Base-by-base conservation (phyloP, 2,888 invertebrate species). In the Leucoptera coffeella region DNA sequence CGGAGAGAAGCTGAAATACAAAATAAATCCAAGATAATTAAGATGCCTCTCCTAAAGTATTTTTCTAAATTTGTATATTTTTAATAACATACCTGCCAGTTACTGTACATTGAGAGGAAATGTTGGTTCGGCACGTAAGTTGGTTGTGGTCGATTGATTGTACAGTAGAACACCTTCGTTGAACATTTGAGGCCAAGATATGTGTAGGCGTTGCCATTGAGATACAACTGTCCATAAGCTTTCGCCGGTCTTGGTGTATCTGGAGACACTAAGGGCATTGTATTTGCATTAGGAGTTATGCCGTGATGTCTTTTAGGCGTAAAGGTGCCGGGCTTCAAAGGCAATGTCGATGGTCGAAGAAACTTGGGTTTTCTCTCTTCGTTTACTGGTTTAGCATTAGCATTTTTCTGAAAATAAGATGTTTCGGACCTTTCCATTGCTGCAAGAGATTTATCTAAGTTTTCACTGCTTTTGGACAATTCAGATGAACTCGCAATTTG, bases 51-150 rank as follows among this genome's bases (percentile, higher is more conserved):
- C n/a, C n/a, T n/a, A n/a, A n/a, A n/a, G n/a, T n/a, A n/a, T n/a
- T n/a, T n/a, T n/a, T n/a, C n/a, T n/a, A n/a, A n/a, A n/a, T n/a
- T n/a, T n/a, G n/a, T n/a, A n/a, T n/a, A n/a, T n/a, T n/a, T 17
- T 17, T 7, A 26, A 12, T 2, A 23, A 25, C 24, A 10, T n/a
- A 84, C 82, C 69, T 84, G 83, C 89, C 95, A 96, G 51, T 94
- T 93, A 28, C 93, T 93, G 53, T 96, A 96, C 95, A 96, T 96
- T 22, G 94, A 95, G 28, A 95, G 62, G 41, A 86, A 88, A 45
- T 88, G 86, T 52, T 86, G 82, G 41, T 89, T 88, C 1, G 85
- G 85, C 30, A 94, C 91, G 50, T 94, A 95, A 51, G 91, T 92
- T 2, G 96, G 95, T 50, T 96, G 95, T 1, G 92, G 88, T 38